Conservation (phyloP, 92 coral and sea anemone genomes). For the Zoanthus sociatus region DNA sequence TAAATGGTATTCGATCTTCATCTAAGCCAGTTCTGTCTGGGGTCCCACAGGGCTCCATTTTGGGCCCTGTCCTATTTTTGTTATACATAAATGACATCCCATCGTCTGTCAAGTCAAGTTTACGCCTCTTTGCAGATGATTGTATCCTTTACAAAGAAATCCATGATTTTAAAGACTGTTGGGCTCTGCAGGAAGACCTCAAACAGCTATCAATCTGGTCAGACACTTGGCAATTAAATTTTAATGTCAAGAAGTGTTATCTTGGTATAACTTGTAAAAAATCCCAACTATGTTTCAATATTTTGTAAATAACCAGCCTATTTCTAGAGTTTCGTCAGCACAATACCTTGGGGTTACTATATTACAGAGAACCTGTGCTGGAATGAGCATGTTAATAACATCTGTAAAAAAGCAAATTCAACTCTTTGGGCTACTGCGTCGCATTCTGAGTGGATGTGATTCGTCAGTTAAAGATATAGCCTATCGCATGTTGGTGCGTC, state of each 20-base stretch:
- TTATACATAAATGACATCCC: conserved; percentile 5
- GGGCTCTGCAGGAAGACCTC: conserved; percentile 54
- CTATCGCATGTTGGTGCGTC: conserved; percentile 46
- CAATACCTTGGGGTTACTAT: conserved; percentile 25
- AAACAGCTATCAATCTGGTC: conserved; percentile 51
- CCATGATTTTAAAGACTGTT: conserved; percentile 19
- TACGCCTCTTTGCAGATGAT: conserved; percentile 58
- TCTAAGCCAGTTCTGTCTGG: background rate
- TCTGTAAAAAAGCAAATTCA: conserved; percentile 4
- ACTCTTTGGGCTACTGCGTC: conserved; percentile 52
- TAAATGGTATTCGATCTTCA: background rate
- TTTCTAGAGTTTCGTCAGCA: conserved; percentile 59
- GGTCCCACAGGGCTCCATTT: background rate
- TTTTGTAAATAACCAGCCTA: conserved; percentile 16
- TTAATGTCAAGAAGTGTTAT: conserved; percentile 60
- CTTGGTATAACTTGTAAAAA: conserved; percentile 64
- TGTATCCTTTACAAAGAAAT: conserved; percentile 61
- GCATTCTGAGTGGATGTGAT: conserved; percentile 54
- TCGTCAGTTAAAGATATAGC: conserved; percentile 47
- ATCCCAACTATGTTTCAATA: conserved; percentile 26
- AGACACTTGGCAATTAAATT: conserved; percentile 57
- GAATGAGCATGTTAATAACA: background rate
- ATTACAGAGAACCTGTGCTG: background rate
- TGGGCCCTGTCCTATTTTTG: conserved; percentile 14
- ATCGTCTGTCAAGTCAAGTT: background rate